Percentiles rank a stretch among this genome's conserved stretches.
Evolutionary conservation across 2,888 invertebrate genomes (phyloP).

Genomic region (Tipula confusa): DNA sequence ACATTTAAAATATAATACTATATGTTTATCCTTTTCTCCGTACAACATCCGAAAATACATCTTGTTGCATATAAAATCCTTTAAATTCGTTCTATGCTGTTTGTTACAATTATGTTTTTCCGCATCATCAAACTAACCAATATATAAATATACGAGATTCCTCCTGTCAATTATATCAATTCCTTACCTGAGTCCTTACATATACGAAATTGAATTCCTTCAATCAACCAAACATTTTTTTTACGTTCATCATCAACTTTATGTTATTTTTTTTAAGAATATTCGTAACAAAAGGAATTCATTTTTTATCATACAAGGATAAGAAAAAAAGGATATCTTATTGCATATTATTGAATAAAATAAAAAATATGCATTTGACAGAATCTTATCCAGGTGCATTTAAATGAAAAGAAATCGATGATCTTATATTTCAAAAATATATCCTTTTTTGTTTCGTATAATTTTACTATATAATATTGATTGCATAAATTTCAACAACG

Average conservation of each 20-base stretch:
- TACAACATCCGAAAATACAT: background rate
- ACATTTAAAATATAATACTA: background rate
- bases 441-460: background rate
- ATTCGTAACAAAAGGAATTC: constrained; percentile 7
- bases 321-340: background rate
- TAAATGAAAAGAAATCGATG: constrained; percentile 25
- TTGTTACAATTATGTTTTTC: background rate
- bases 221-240: background rate
- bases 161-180: background rate
- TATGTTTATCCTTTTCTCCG: background rate
- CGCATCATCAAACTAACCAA: constrained; percentile 25
- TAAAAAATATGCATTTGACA: background rate
- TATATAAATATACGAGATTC: background rate
- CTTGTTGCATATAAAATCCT: background rate
- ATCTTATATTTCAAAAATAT: background rate
- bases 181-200: background rate
- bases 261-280: background rate
- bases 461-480: too few relatives aligned
- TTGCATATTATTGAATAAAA: constrained; percentile 25
- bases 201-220: background rate
- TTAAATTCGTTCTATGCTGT: background rate
- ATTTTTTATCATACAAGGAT: background rate
- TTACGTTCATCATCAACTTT: background rate
- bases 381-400: constrained; percentile 3
- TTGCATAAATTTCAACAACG: background rate